Evolutionary conservation across 2,113 vertebrate species (phyloP).

Genomic region (Furnarius figulus): DNA sequence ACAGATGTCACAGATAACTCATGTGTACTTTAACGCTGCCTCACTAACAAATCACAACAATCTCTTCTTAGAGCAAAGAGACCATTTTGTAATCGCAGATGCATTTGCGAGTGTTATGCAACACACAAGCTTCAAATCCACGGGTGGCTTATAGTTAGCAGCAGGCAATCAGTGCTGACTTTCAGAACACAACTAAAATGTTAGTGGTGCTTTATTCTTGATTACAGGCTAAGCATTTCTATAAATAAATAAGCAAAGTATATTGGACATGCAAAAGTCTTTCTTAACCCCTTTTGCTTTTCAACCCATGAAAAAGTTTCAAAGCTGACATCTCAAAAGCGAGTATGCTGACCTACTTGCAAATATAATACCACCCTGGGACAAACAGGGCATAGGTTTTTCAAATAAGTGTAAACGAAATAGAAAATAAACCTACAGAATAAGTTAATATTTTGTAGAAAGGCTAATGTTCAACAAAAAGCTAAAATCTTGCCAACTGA

Average conservation of each 20-base stretch:
- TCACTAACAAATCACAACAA: constrained; percentile 12
- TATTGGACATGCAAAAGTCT: neutral
- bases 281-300: neutral
- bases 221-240: neutral
- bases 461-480: constrained; percentile 32
- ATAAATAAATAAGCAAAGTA: neutral
- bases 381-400: constrained; percentile 29
- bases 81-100: constrained; percentile 36
- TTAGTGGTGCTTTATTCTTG: neutral
- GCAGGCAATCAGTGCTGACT: neutral
- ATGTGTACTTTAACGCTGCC: neutral
- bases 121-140: constrained; percentile 18
- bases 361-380: neutral
- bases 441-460: constrained; percentile 44
- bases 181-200: neutral
- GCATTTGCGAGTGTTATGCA: constrained; percentile 26
- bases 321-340: neutral
- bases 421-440: constrained; percentile 19
- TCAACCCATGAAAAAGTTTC: neutral
- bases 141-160: neutral
- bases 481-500: constrained; percentile 20
- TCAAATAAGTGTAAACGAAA: constrained; percentile 9
- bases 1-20: neutral
- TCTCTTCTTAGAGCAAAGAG: constrained; percentile 14
- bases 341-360: constrained; percentile 20